These are phyloP conservation scores for Hypsibius dujardini DNA, from an alignment of 1,140 invertebrate genomes.

Conservation along the genomic window DNA sequence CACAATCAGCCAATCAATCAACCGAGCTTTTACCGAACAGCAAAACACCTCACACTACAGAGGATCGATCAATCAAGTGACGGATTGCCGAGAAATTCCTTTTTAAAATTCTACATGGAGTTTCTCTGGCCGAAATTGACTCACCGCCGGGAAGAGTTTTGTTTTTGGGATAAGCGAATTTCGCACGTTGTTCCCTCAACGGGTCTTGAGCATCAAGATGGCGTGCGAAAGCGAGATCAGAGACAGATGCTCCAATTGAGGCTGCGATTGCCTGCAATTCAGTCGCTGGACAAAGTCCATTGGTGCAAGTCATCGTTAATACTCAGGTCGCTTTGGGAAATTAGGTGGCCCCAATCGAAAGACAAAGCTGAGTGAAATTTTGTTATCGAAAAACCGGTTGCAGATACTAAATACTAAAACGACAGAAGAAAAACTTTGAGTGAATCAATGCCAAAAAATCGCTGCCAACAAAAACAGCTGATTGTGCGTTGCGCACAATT, in stretches of 20 bases:
- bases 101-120: neutral
- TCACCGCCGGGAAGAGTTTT: conserved; percentile 32
- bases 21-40: neutral
- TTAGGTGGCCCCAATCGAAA: too few relatives aligned
- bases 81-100: neutral
- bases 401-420: too few relatives aligned
- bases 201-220: conserved; percentile 33
- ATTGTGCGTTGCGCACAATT: too few relatives aligned
- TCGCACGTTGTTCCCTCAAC: conserved; percentile 29
- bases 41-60: neutral
- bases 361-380: too few relatives aligned
- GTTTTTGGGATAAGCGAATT: conserved; percentile 35
- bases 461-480: too few relatives aligned
- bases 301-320: neutral
- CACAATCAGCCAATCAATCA: neutral
- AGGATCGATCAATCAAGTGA: neutral
- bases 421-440: too few relatives aligned
- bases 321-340: too few relatives aligned
- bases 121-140: conserved; percentile 17
- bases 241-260: neutral
- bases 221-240: conserved; percentile 29
- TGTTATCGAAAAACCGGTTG: too few relatives aligned
- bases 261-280: neutral
- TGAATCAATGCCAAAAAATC: too few relatives aligned
- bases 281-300: neutral